These are phyloP conservation scores for Leptinotarsa haldemani DNA, from an alignment of 2,888 invertebrate species.

Conservation along the genomic window DNA sequence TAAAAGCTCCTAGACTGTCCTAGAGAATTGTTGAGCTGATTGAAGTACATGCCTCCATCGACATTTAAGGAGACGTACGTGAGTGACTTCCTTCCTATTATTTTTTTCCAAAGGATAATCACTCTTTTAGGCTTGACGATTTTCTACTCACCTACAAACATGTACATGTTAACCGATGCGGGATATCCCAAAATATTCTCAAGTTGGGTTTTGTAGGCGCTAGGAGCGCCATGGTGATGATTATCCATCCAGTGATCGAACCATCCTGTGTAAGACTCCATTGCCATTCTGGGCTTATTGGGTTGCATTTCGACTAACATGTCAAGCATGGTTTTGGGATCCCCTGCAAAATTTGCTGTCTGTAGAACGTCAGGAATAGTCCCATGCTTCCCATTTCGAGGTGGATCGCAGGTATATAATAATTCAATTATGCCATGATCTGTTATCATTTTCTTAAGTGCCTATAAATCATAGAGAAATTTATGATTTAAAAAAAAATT, in stretches of 20 bases:
- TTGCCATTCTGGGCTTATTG: conserved; percentile 69
- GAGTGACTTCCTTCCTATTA: too few relatives aligned
- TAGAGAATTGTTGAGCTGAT: too few relatives aligned
- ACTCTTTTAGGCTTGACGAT: too few relatives aligned
- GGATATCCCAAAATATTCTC: conserved; percentile 56
- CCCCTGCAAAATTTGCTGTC: conserved; percentile 69
- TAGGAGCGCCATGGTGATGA: conserved; percentile 54
- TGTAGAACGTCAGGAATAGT: conserved; percentile 60
- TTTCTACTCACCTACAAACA: conserved; percentile 81
- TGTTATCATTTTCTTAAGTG: conserved; percentile 50
- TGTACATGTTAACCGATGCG: conserved; percentile 83
- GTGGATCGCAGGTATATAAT: conserved; percentile 68
- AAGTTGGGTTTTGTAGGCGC: conserved; percentile 52
- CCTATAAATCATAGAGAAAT: not conserved
- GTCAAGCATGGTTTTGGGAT: conserved; percentile 63
- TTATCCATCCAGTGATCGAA: conserved; percentile 71
- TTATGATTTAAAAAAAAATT: not conserved
- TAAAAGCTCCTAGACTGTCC: too few relatives aligned
- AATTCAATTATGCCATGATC: conserved; percentile 66
- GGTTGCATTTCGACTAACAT: conserved; percentile 65
- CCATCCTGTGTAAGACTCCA: conserved; percentile 74
- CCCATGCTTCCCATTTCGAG: conserved; percentile 48
- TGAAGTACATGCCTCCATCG: too few relatives aligned
- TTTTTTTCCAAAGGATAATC: too few relatives aligned
- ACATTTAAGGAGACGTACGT: too few relatives aligned